Base-by-base conservation (phyloP, 2,888 invertebrate genomes). In the Orthosia gothica region DNA sequence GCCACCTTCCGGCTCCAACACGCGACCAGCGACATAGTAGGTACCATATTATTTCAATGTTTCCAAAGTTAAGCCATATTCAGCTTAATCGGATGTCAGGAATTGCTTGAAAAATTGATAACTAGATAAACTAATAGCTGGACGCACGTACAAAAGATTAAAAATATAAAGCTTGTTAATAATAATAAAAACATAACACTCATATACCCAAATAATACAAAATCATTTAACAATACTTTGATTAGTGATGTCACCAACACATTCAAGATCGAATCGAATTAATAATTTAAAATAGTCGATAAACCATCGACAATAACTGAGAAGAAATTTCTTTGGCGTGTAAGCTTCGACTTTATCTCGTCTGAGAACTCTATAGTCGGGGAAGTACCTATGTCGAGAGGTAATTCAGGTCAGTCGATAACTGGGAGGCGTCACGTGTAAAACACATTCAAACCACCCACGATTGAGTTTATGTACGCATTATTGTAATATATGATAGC, bases 281-380 rank as follows among this genome's bases (percentile, higher is more conserved):
- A 40, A 40, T 7, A 32, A 32, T 32, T 26, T 3, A n/a, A 26
- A 45, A 40, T 59, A 59, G 20, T 61, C 15, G 15, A 45, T 18
- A 45, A 65, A 65, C 54, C 65, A 65, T 54, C 40, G 54, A 54
- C 40, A 65, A 40, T n/a, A n/a, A n/a, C n/a, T n/a, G n/a, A n/a
- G n/a, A n/a, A n/a, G n/a, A n/a, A n/a, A n/a, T n/a, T n/a, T n/a
- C n/a, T n/a, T n/a, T n/a, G n/a, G 40, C 40, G 40, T 5, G 32
- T 5, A 32, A 32, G 7, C 32, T 32, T 40, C 40, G 4, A 40
- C 47, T 47, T 4, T 23, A 15, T 23, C 15, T 1, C 32, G 15
- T 11, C 2, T 7, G 72, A 50, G 23, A 72, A 49, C 63, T 73
- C 76, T 73, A 75, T 75, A 76, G 54, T 75, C 23, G 64, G 54